Conservation (phyloP, 23 tunicate genomes). For the Trididemnum clinides region DNA sequence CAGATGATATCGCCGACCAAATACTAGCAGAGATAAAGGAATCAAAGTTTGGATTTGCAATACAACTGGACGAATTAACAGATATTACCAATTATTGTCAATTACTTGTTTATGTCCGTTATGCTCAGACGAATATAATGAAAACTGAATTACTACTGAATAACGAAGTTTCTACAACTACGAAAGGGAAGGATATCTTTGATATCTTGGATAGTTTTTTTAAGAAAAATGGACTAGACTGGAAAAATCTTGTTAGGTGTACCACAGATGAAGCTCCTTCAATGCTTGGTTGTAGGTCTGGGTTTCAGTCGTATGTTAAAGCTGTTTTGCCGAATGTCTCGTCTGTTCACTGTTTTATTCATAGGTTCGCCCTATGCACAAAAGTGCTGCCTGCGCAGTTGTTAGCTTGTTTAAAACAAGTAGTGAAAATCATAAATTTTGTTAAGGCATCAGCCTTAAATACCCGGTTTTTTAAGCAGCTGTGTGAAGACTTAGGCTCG, state of each 20-base stretch:
- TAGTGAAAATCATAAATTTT: constrained; percentile 39
- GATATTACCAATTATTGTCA: constrained; percentile 12
- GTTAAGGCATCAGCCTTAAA: constrained; percentile 38
- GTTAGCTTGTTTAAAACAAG: constrained; percentile 30
- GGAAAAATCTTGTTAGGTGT: no score
- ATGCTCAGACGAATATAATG: neutral
- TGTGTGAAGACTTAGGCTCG: constrained; percentile 47
- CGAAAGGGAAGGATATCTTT: constrained; percentile 27
- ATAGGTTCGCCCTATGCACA: constrained; percentile 23
- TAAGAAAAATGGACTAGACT: constrained; percentile 11
- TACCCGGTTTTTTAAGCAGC: constrained; percentile 50
- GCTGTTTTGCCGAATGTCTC: constrained; percentile 24
- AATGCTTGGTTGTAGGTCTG: constrained; percentile 36
- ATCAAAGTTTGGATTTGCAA: constrained; percentile 13
- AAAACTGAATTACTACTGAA: constrained; percentile 8
- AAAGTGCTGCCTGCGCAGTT: constrained; percentile 40
- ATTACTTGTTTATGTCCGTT: constrained; percentile 4
- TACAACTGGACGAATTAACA: constrained; percentile 16
- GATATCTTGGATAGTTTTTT: constrained; percentile 18
- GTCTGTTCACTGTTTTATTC: constrained; percentile 26
- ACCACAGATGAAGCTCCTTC: no score
- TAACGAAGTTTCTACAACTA: neutral
- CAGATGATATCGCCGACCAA: constrained; percentile 26
- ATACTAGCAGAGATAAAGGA: constrained; percentile 1
- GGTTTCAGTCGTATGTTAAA: constrained; percentile 36